Percentiles rank a stretch among this genome's conserved stretches.
Conservation (phyloP, 92 coral and sea anemone genomes). For the Plumapathes pennacea region DNA sequence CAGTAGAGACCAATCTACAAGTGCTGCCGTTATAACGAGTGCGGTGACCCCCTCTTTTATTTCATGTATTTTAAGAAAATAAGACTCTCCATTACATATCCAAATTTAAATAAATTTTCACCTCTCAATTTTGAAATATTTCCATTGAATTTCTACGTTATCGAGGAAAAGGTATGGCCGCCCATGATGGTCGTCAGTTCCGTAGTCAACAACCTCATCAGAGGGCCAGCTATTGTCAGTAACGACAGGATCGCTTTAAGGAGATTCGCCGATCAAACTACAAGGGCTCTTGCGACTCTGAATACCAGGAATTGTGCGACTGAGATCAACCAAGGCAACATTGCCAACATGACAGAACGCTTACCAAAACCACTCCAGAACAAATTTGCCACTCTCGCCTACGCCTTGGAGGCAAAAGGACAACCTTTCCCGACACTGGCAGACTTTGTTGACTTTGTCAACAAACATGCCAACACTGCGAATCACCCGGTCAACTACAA, state of each 20-base stretch:
- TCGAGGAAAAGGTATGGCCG: slow-evolving; percentile 47
- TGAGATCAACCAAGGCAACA: slow-evolving; percentile 43
- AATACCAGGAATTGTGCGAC: slow-evolving; percentile 23
- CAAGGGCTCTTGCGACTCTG: slow-evolving; percentile 24
- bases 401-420: slow-evolving; percentile 23
- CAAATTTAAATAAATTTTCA: no score
- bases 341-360: slow-evolving; percentile 48
- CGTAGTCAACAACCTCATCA: slow-evolving; percentile 26
- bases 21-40: no score
- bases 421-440: slow-evolving; percentile 32
- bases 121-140: no score
- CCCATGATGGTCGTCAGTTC: slow-evolving; percentile 35
- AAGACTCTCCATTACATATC: no score
- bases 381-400: slow-evolving; percentile 34
- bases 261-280: slow-evolving; percentile 31
- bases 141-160: no score
- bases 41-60: no score
- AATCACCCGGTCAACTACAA: slow-evolving; percentile 36
- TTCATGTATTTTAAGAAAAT: no score
- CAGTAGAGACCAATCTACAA: no score
- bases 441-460: slow-evolving; percentile 21
- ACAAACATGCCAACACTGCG: slow-evolving; percentile 37
- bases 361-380: slow-evolving; percentile 38
- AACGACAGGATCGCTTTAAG: slow-evolving; percentile 9
- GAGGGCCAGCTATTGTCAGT: slow-evolving; percentile 18